These are phyloP conservation scores for Mayetiola destructor DNA, from an alignment of 2,888 invertebrate genomes.

Conservation along the genomic window DNA sequence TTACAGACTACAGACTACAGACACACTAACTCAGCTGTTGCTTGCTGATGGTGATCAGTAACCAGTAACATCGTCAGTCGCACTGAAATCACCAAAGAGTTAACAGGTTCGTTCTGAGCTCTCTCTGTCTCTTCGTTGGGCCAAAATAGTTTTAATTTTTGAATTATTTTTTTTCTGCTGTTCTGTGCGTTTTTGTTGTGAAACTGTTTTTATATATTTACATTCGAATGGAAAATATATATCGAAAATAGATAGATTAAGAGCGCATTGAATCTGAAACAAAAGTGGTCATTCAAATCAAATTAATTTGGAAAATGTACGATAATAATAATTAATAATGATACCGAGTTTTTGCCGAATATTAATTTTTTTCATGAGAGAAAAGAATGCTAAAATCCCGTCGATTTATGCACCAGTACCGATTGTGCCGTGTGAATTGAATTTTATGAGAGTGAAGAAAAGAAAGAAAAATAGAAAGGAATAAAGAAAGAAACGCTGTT, in stretches of 20 bases:
- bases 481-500: neutral
- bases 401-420: neutral
- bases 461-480: neutral
- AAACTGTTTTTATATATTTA: neutral
- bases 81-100: neutral
- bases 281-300: too few species aligned
- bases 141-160: too few species aligned
- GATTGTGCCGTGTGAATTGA: neutral
- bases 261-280: too few species aligned
- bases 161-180: neutral
- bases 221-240: neutral
- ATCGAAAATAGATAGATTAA: too few species aligned
- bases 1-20: neutral
- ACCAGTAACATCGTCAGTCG: constrained; percentile 1
- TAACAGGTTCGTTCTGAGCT: neutral
- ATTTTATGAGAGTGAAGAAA: neutral
- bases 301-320: too few species aligned
- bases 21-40: neutral
- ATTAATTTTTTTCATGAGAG: neutral
- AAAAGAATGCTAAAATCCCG: neutral
- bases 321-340: too few species aligned
- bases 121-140: neutral
- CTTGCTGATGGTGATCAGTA: neutral
- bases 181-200: neutral
- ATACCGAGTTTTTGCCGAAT: too few species aligned